Percentiles rank a stretch among this genome's conserved stretches.
phyloP scores from a whole-genome alignment of 2,113 vertebrate genomes.

The Albula goreensis region DNA sequence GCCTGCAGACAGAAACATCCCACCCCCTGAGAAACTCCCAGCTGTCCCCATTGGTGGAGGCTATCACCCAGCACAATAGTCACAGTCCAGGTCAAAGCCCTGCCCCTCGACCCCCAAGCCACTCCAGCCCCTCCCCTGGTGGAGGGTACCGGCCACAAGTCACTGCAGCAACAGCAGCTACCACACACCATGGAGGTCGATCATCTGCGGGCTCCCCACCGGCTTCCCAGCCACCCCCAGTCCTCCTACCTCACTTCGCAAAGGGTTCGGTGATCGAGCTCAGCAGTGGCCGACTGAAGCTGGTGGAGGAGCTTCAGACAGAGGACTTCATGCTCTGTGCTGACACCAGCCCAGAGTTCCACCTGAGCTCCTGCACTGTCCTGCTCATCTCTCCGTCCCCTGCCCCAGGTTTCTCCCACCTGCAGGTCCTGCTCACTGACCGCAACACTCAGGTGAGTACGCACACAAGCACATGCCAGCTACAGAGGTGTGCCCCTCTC shows the following conservation, averaged over 20 bases:
- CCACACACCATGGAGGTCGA: neutral
- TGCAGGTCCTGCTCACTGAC: conserved; percentile 67
- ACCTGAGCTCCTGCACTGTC: conserved; percentile 69
- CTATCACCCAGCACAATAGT: conserved; percentile 8
- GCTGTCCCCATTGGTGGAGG: conserved; percentile 25
- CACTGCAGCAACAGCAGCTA: neutral
- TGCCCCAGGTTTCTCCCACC: conserved; percentile 56
- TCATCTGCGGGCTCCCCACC: conserved; percentile 20
- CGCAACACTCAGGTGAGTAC: conserved; percentile 63
- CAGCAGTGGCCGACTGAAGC: conserved; percentile 61
- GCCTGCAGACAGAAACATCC: neutral
- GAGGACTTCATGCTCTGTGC: conserved; percentile 71
- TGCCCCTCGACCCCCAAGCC: neutral
- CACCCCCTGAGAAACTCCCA: conserved; percentile 18
- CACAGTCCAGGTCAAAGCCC: conserved; percentile 3
- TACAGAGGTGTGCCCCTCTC: neutral
- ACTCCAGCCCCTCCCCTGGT: neutral
- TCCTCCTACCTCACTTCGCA: conserved; percentile 66
- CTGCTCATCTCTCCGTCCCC: conserved; percentile 58
- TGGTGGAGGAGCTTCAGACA: conserved; percentile 69
- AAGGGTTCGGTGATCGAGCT: conserved; percentile 74
- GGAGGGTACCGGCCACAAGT: conserved; percentile 8
- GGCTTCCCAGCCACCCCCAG: conserved; percentile 28
- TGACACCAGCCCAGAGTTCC: conserved; percentile 63
- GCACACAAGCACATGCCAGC: neutral